Evolutionary conservation across 2,888 invertebrate genomes (phyloP), one percentile per base, ranked within the genome.

Genomic region (Petrophora chlorosata): DNA sequence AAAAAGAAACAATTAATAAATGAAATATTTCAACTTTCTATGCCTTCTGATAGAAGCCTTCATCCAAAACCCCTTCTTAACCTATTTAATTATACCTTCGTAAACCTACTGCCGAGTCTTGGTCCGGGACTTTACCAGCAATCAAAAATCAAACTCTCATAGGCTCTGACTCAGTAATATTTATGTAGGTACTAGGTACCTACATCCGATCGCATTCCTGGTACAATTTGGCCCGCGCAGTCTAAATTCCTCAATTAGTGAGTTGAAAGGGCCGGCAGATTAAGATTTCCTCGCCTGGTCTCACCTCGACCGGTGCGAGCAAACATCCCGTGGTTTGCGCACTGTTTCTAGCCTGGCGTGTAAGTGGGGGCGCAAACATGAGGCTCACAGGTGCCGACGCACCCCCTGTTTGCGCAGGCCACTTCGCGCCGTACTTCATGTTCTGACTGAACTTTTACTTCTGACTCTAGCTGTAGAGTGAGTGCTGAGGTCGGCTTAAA

Each of bases 301-400:
- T 17, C 26, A 22, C 63, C 70, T 65, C 69, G n/a, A 67, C 74
- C 75, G 76, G 71, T 75, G 73, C 67, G 63, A 61, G 68, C 73
- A 83, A 83, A 84, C 82, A 82, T 66, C 70, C 66, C 67, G 70
- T 56, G 63, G 86, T 87, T 78, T 85, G 83, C 85, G 73, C 73
- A 79, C 53, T 72, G 76, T 76, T 88, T 88, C 72, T 76, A 76
- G 76, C 85, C 70, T 69, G 70, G 67, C 67, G 61, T 73, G 75
- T 87, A 89, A 89, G 82, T 88, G 81, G 78, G 78, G 80, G 73
- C 71, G 82, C 82, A 89, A 85, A 89, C 86, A 89, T 39, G 36
- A 28, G 26, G 53, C 63, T 65, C 82, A 82, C 84, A 84, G 84
- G 82, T 81, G 85, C 85, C 84, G 83, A 75, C 45, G 35, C 65